Evolutionary conservation across 2,888 invertebrate genomes (phyloP).

Genomic region (Meganola albula): DNA sequence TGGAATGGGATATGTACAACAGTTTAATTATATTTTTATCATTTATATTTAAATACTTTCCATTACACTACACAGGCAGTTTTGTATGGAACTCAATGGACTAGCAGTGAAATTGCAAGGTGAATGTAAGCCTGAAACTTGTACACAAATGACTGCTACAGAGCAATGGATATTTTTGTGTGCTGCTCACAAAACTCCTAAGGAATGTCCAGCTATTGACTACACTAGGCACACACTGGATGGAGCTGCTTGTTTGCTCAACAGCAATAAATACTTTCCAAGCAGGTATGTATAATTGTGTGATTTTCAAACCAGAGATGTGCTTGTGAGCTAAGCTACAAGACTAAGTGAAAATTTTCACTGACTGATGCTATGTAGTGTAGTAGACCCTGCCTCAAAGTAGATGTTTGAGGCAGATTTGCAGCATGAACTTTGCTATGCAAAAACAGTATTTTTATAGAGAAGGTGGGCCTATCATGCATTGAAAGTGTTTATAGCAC

Average conservation of each 20-base stretch:
- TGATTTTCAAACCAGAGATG: too few relatives aligned
- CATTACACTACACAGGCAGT: too few relatives aligned
- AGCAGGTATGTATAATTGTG: conserved; percentile 85
- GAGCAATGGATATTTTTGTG: conserved; percentile 99
- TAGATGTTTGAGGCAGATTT: too few relatives aligned
- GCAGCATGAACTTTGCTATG: too few relatives aligned
- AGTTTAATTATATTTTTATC: conserved; percentile 27
- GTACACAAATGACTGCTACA: conserved; percentile 99
- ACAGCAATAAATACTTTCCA: conserved; percentile 99
- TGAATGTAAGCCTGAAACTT: conserved; percentile 97
- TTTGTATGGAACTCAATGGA: conserved; percentile 99
- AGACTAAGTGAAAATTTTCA: too few relatives aligned
- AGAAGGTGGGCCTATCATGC: too few relatives aligned
- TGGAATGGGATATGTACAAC: neutral
- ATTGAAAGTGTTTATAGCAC: too few relatives aligned
- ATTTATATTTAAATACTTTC: too few relatives aligned
- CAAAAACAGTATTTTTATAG: too few relatives aligned
- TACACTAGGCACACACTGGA: conserved; percentile 99
- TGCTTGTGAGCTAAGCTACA: too few relatives aligned
- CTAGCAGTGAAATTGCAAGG: conserved; percentile 96
- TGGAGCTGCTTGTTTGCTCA: conserved; percentile 98
- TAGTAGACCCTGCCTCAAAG: too few relatives aligned
- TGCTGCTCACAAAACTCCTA: conserved; percentile 99
- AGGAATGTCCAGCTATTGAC: conserved; percentile 99
- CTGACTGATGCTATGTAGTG: too few relatives aligned